phyloP scores from a whole-genome alignment of 2,797 vertebrate species.

The Acanthornis magna region DNA sequence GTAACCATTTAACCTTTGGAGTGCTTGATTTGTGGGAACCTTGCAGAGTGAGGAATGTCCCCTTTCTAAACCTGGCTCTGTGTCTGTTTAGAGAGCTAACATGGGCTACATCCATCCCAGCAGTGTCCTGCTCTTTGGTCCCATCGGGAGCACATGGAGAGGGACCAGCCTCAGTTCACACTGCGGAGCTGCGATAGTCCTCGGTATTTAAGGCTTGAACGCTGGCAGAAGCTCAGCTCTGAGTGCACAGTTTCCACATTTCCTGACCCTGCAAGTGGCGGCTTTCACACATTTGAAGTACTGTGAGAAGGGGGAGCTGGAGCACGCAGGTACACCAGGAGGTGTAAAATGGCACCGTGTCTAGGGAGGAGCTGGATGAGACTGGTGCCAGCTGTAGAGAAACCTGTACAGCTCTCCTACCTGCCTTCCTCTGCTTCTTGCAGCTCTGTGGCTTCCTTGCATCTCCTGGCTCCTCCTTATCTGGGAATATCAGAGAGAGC shows the following conservation, averaged over 20 bases:
- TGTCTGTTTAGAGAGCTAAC: background rate
- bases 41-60: no score
- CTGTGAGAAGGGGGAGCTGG: background rate
- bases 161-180: accelerated
- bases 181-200: no score
- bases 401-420: background rate
- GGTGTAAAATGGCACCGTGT: accelerated
- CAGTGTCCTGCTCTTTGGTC: no score
- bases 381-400: no score
- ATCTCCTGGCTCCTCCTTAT: background rate
- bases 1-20: background rate
- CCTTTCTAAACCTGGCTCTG: background rate
- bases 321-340: background rate
- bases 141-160: accelerated
- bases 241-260: background rate
- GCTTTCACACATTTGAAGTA: background rate
- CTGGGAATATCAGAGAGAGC: background rate
- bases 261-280: background rate
- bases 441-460: background rate
- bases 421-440: background rate
- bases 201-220: accelerated
- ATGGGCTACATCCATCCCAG: no score
- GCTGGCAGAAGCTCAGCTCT: background rate
- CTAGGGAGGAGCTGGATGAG: background rate
- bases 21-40: background rate